Evolutionary conservation across 2,113 vertebrate species (phyloP).

Genomic region (Pimephales promelas): DNA sequence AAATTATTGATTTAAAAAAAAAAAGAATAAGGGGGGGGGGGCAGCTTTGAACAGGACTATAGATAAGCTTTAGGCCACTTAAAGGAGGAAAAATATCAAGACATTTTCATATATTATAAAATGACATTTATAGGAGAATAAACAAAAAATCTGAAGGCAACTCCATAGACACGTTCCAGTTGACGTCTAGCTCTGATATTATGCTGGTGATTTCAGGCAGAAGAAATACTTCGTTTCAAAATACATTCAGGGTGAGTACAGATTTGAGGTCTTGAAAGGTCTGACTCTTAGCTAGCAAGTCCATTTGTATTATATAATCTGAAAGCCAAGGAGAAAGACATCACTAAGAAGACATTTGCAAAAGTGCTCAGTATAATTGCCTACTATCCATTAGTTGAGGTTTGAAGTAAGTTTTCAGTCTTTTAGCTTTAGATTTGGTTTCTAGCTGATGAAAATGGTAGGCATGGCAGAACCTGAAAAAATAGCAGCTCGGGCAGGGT

Average conservation of each 20-base stretch:
- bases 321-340: conserved; percentile 15
- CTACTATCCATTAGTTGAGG: conserved; percentile 26
- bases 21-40: not conserved
- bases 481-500: conserved; percentile 65
- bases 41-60: not conserved
- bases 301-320: conserved; percentile 7
- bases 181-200: conserved; percentile 45
- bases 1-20: conserved; percentile 37
- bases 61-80: not conserved
- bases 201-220: conserved; percentile 81
- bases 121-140: conserved; percentile 30
- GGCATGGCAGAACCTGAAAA: conserved; percentile 38
- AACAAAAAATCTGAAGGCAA: conserved; percentile 31
- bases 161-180: conserved; percentile 27
- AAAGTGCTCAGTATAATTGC: conserved; percentile 53
- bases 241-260: conserved; percentile 84
- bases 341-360: conserved; percentile 13
- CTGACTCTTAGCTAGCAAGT: not conserved
- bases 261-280: conserved; percentile 52
- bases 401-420: conserved; percentile 54
- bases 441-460: conserved; percentile 48
- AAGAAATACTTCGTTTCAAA: conserved; percentile 55
- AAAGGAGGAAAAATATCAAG: conserved; percentile 1
- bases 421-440: conserved; percentile 32
- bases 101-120: conserved; percentile 45